These are phyloP conservation scores for Varanus komodoensis DNA, from an alignment of 2,113 vertebrate species.

Conservation along the genomic window DNA sequence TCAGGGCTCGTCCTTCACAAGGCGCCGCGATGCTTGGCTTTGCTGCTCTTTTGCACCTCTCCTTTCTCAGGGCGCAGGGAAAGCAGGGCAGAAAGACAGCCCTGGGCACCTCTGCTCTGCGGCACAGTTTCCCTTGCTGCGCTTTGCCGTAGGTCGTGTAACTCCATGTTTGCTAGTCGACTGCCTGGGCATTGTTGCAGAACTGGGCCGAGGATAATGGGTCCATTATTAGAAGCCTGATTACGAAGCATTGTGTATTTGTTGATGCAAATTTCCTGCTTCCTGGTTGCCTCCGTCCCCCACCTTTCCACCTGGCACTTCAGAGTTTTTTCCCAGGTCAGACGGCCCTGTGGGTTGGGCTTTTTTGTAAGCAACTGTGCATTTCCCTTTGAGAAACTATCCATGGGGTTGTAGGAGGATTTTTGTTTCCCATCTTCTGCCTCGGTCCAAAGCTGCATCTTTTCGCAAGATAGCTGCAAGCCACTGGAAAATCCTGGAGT, in stretches of 20 bases:
- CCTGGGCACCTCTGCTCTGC: no score
- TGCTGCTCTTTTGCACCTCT: not conserved
- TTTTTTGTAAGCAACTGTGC: not conserved
- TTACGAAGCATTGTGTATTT: conserved; percentile 36
- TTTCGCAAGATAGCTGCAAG: not conserved
- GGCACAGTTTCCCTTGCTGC: not conserved
- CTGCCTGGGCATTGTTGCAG: conserved; percentile 10
- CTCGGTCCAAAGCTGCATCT: not conserved
- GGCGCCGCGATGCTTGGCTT: not conserved
- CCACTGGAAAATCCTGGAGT: not conserved
- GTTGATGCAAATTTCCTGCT: conserved; percentile 50
- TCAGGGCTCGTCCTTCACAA: not conserved
- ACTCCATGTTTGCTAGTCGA: no score
- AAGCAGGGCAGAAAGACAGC: not conserved
- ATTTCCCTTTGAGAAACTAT: conserved; percentile 12
- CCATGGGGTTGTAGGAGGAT: no score
- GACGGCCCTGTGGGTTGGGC: conserved; percentile 30
- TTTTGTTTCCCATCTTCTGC: not conserved
- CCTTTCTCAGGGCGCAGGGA: not conserved
- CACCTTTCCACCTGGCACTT: conserved; percentile 24
- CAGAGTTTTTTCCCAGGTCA: conserved; percentile 27
- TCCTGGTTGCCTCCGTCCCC: not conserved
- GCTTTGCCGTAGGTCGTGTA: no score
- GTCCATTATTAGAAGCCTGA: conserved; percentile 52
- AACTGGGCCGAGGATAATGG: conserved; percentile 43